Conservation (phyloP, 2,888 invertebrate species). For the Smittia aterrima region DNA sequence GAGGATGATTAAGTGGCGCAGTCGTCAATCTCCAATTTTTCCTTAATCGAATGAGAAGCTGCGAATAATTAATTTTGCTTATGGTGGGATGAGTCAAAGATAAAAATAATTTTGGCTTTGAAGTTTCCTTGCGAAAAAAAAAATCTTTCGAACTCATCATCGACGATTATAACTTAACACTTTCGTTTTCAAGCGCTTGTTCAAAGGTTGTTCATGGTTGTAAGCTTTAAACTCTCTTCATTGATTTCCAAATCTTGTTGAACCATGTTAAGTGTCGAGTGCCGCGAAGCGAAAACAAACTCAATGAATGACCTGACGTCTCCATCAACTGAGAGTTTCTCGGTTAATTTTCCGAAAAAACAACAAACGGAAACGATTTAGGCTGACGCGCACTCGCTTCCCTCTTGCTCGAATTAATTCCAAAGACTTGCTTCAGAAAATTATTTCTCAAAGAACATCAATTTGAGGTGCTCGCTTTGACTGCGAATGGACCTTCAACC, state of each 20-base stretch:
- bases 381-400: constrained; percentile 6
- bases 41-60: background rate
- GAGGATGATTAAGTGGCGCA: background rate
- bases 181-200: constrained; percentile 5
- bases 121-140: background rate
- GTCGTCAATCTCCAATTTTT: background rate
- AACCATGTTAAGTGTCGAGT: background rate
- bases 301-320: background rate
- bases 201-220: constrained; percentile 3
- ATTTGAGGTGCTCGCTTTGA: background rate
- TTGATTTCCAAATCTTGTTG: background rate
- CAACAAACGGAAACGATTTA: background rate
- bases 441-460: background rate
- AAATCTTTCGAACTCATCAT: background rate
- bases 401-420: constrained; percentile 2
- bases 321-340: background rate
- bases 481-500: constrained; percentile 11
- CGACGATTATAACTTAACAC: background rate
- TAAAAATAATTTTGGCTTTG: background rate
- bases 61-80: background rate
- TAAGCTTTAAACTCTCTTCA: background rate
- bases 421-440: background rate
- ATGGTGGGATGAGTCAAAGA: background rate
- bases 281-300: background rate
- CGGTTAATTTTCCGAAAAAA: background rate